Evolutionary conservation across 2,797 vertebrate species (phyloP), one percentile per base, ranked within the genome.

Genomic region (Philypnodon macrostomus): DNA sequence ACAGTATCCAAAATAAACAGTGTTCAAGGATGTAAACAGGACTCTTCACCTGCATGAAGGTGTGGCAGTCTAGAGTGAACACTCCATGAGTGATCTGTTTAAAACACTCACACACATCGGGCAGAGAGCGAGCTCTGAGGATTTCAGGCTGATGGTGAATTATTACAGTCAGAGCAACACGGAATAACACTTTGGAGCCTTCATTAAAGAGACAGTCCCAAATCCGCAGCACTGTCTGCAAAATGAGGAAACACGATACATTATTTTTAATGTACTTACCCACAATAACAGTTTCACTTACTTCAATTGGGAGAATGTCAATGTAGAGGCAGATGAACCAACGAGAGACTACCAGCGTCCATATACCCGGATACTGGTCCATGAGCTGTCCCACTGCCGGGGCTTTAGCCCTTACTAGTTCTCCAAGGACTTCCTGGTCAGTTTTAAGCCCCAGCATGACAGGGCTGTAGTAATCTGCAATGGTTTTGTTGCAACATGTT

Each of bases 291-390:
- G 26, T 9, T 11, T 38, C 40, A 12, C 63, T 88, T 70, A 93
- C 96, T 93, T 98, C 96, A 23, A 98, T 91, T 0, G 96, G 96
- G 45, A 98, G 92, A 37, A 95, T 77, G 54, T 98, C 96, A 29
- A 98, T 93, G 27, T 93, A 98, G 60, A 98, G 89, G 79, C 96
- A 99, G 77, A 99, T 93, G 77, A 99, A 97, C 96, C 96, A 99
- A 39, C 93, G 93, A 0, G 95, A 96, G 45, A 92, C 94, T 57
- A 98, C 85, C 29, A 99, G 79, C 4, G 90, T 93, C 95, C 96
- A 99, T 78, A 92, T 92, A 47, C 93, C 89, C 0, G 90, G 91
- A 0, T 93, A 94, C 50, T 85, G 85, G 2, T 85, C 92, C 93
- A 98, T 93, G 63, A 92, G 79, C 60, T 94, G 91, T 14, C 92